Evolutionary conservation across 1,140 invertebrate genomes (phyloP).

Genomic region (Papilio aristodemus): DNA sequence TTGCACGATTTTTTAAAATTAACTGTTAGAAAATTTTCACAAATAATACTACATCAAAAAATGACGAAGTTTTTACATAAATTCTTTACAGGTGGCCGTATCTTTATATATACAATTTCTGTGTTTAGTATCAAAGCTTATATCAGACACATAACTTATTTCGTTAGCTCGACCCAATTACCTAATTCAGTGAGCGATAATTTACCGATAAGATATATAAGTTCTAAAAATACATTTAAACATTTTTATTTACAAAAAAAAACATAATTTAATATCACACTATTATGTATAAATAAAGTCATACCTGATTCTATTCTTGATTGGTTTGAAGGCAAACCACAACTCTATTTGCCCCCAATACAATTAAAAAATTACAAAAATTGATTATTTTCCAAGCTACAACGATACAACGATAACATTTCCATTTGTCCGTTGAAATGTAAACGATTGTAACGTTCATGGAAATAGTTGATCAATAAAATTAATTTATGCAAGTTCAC

Average conservation of each 20-base stretch:
- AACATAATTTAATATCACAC: neutral
- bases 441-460: neutral
- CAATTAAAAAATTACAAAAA: neutral
- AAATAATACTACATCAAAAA: too few species aligned
- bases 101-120: too few species aligned
- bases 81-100: too few species aligned
- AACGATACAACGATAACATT: neutral
- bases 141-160: neutral
- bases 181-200: constrained; percentile 11
- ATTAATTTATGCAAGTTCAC: neutral
- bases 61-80: too few species aligned
- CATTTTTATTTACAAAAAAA: neutral
- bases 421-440: constrained; percentile 3
- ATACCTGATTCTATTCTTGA: neutral
- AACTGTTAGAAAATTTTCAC: too few species aligned
- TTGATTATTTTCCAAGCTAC: neutral
- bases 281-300: neutral
- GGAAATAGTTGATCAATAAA: neutral
- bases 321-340: neutral
- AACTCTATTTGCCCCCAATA: neutral
- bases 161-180: neutral
- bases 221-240: constrained; percentile 1
- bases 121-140: too few species aligned
- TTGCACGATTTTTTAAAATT: too few species aligned
- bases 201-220: neutral